These are phyloP conservation scores for Eidolon dupreanum DNA, from an alignment of 2,797 vertebrate genomes.

Conservation along the genomic window DNA sequence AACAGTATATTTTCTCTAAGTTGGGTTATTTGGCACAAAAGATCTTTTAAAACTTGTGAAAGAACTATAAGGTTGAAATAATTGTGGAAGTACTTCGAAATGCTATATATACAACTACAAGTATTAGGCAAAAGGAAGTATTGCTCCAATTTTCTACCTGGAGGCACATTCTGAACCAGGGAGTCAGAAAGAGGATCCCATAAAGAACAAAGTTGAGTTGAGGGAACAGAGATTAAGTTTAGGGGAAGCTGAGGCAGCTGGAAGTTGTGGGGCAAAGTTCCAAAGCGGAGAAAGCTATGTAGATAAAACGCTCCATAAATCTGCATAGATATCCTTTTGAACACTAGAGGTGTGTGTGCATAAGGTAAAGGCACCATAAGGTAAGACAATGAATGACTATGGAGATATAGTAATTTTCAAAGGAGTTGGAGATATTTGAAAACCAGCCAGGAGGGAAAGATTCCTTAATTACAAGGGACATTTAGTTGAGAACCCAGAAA, in stretches of 20 bases:
- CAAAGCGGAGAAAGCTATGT: not conserved
- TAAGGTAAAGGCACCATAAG: not conserved
- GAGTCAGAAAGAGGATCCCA: not conserved
- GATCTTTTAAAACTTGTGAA: not conserved
- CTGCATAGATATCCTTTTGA: not conserved
- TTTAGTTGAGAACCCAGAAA: not conserved
- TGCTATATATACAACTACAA: not conserved
- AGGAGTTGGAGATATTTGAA: not conserved
- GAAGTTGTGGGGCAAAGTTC: not conserved
- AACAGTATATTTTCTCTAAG: not conserved
- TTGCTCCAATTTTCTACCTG: not conserved
- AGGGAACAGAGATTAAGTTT: conserved; percentile 75
- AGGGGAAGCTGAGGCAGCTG: conserved; percentile 71
- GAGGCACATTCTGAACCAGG: not conserved
- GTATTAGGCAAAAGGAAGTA: not conserved
- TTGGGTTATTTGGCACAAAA: not conserved
- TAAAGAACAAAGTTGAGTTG: not conserved
- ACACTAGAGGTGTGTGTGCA: not conserved
- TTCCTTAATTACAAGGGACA: not conserved
- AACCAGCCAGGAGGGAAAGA: not conserved
- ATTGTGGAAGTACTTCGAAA: conserved; percentile 8
- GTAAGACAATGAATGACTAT: not conserved
- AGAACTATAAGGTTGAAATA: not conserved
- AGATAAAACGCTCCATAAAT: not conserved
- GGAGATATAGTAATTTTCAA: not conserved